Evolutionary conservation across 2,113 vertebrate genomes (phyloP), one percentile per base, ranked within the genome.

Genomic region (Spheniscus mendiculus): DNA sequence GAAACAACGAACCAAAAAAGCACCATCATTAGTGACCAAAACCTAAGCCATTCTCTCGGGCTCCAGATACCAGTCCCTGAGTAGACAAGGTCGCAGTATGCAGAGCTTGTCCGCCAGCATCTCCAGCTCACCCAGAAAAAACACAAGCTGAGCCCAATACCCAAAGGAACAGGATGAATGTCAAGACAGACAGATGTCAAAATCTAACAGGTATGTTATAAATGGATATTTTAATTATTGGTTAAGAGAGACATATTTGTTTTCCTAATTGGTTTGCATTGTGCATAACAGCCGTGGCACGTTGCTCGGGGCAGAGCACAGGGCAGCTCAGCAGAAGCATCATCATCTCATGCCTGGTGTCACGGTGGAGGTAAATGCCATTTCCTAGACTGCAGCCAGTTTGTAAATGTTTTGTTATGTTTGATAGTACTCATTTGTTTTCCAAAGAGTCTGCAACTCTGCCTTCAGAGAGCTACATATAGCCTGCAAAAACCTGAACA

Each of bases 81-180:
- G 44, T 2, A 26, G n/a, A 20, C n/a, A 19, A 18, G 26, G 76
- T 36, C 5, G 1, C n/a, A 5, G 15, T 3, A 34, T 1, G 13
- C 56, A 27, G 42, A 56, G 45, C 26, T 47, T 4, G 1, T 8
- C 53, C 5, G 4, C 26, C 58, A 15, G 63, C 27, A 32, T 3
- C n/a, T 38, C 6, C 2, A 10, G 29, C 32, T 52, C 52, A 12
- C 32, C 50, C 12, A 16, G 40, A 32, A 12, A 15, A 36, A 15
- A 20, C 10, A 22, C 10, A 4, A 27, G 15, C 40, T 2, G 8
- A 58, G 61, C 49, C 42, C 13, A 15, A 9, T 4, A 27, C 29
- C 53, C 52, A 29, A 45, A 34, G 34, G 32, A 38, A 38, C 27
- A n/a, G 45, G 47, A 23, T 42, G 14, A 25, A 38, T 0, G 25